Conservation (phyloP, 2,113 vertebrate species). For the Tursiops truncatus region DNA sequence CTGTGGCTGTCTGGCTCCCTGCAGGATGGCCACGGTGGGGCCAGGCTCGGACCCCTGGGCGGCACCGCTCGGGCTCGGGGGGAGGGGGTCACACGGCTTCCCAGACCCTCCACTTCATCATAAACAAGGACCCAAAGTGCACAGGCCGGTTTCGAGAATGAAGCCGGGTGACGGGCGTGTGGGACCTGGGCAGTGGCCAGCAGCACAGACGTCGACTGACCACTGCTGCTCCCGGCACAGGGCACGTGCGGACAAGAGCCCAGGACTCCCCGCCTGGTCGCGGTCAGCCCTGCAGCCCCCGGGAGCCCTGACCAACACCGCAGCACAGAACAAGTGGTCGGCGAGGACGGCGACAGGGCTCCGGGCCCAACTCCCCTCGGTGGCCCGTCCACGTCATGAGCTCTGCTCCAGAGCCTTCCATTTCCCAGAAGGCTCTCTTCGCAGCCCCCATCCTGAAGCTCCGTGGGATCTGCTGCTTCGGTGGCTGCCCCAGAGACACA, state of each 20-base stretch:
- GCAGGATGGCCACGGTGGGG: neutral
- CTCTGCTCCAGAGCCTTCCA: neutral
- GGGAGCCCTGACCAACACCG: neutral
- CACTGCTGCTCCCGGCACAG: too few species aligned
- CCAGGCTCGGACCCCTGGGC: neutral
- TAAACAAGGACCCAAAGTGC: rapidly evolving
- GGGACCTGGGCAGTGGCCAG: neutral
- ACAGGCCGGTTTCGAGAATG: neutral
- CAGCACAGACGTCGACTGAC: too few species aligned
- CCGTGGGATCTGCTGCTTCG: neutral
- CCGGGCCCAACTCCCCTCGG: neutral
- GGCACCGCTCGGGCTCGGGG: neutral
- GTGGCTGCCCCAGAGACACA: neutral
- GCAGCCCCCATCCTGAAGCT: too few species aligned
- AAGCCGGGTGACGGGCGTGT: rapidly evolving
- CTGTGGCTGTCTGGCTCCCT: neutral
- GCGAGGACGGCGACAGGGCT: rapidly evolving
- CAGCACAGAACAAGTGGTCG: rapidly evolving
- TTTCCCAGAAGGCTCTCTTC: neutral
- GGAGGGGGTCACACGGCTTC: rapidly evolving
- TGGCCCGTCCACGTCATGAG: neutral
- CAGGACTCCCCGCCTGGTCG: too few species aligned
- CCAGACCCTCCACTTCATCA: neutral
- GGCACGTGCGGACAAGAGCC: too few species aligned
- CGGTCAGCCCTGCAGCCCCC: neutral